A percentile compares a stretch with the other conserved stretches of the same genome.
These are phyloP conservation scores for Fregata magnificens DNA, from an alignment of 2,113 vertebrate species.

Conservation along the genomic window DNA sequence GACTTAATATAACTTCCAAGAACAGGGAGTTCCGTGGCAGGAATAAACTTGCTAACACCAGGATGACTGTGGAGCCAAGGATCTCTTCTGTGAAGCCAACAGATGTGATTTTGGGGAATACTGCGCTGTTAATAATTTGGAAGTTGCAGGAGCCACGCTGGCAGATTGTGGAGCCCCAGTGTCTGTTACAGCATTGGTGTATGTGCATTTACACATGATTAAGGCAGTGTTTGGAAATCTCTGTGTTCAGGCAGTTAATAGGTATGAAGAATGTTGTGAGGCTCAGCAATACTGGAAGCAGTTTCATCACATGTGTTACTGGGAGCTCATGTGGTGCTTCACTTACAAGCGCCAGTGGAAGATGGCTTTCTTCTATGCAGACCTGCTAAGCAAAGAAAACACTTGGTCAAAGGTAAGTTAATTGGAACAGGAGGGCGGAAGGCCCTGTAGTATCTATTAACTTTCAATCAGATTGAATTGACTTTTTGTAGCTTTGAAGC, in stretches of 20 bases:
- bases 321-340: conserved; percentile 99
- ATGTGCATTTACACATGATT: not conserved
- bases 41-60: not conserved
- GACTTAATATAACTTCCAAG: not conserved
- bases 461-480: not conserved
- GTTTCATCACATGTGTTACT: conserved; percentile 99
- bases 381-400: conserved; percentile 95
- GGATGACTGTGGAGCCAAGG: not conserved
- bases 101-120: not conserved
- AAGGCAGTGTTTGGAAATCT: not conserved
- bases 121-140: not conserved
- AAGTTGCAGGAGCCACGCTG: not conserved
- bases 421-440: not conserved
- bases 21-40: not conserved
- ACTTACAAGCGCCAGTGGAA: conserved; percentile 97
- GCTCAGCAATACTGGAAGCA: conserved; percentile 97
- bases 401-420: conserved; percentile 92
- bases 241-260: conserved; percentile 82
- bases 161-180: not conserved
- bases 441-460: not conserved
- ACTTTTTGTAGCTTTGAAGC: not conserved
- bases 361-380: conserved; percentile 97
- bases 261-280: conserved; percentile 94
- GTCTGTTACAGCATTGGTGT: not conserved
- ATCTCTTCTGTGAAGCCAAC: not conserved